A percentile compares a stretch with the other conserved stretches of the same genome.
These are phyloP conservation scores for Hemistola chrysoprasaria DNA, from an alignment of 2,888 invertebrate genomes.

Conservation along the genomic window DNA sequence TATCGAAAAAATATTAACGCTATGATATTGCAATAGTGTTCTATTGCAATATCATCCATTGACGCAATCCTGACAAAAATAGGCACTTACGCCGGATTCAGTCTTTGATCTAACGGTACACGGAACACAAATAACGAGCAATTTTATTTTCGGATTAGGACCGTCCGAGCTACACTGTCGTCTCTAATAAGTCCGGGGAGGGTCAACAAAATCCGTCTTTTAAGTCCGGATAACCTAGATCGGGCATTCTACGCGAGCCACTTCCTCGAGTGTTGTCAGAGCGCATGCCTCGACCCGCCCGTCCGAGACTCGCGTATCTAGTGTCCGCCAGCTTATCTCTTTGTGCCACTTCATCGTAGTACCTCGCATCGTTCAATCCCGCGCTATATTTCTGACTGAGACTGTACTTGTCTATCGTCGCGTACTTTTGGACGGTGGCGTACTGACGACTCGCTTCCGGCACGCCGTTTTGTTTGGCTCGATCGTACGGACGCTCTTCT, in stretches of 20 bases:
- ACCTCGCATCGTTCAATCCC: conserved; percentile 76
- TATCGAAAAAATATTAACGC: too few relatives aligned
- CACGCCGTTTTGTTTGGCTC: conserved; percentile 77
- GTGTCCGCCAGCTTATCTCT: conserved; percentile 77
- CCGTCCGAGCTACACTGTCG: conserved; percentile 61
- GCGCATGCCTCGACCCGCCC: conserved; percentile 64
- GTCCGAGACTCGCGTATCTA: conserved; percentile 75
- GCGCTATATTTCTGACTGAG: conserved; percentile 80
- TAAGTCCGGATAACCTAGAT: conserved; percentile 81
- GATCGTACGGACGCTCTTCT: conserved; percentile 83
- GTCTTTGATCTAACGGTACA: conserved; percentile 70
- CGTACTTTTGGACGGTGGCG: conserved; percentile 78
- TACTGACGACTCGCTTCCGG: conserved; percentile 70
- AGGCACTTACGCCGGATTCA: conserved; percentile 75
- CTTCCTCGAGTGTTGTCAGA: conserved; percentile 63
- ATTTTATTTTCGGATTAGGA: conserved; percentile 37
- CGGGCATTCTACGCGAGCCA: conserved; percentile 72
- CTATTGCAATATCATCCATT: conserved; percentile 14
- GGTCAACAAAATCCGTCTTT: conserved; percentile 90
- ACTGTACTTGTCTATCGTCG: conserved; percentile 79
- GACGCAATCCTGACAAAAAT: conserved; percentile 47
- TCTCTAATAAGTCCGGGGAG: conserved; percentile 74
- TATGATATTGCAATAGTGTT: too few relatives aligned
- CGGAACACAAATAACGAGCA: conserved; percentile 41
- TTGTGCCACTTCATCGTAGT: conserved; percentile 77